A percentile compares a stretch with the other conserved stretches of the same genome.
Evolutionary conservation across 2,888 invertebrate species (phyloP).

Genomic region (Acanthosoma haemorrhoidale): DNA sequence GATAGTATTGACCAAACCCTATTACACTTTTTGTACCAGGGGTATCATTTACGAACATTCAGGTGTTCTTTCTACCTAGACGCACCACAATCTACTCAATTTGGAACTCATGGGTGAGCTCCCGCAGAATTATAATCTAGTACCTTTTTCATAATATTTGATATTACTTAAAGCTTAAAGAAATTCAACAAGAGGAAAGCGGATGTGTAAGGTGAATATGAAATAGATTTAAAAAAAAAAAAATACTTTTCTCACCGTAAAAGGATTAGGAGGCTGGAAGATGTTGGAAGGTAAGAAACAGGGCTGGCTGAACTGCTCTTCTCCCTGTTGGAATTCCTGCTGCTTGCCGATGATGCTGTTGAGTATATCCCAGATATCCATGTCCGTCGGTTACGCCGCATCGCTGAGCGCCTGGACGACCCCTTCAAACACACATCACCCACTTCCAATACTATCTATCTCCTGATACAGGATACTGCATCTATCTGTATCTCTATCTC

Average conservation of each 20-base stretch:
- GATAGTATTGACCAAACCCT: too few relatives aligned
- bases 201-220: background rate
- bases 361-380: conserved; percentile 59
- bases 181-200: background rate
- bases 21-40: too few relatives aligned
- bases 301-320: background rate
- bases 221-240: background rate
- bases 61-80: too few relatives aligned
- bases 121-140: too few relatives aligned
- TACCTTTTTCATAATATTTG: too few relatives aligned
- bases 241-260: background rate
- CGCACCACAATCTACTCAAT: too few relatives aligned
- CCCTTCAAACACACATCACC: background rate
- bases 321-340: conserved; percentile 2
- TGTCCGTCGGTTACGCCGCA: conserved; percentile 20
- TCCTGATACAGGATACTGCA: background rate
- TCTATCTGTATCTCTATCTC: background rate
- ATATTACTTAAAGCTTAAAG: too few relatives aligned
- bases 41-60: too few relatives aligned
- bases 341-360: conserved; percentile 56
- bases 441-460: background rate
- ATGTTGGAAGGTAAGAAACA: conserved; percentile 11
- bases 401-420: background rate
- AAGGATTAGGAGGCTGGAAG: conserved; percentile 6
- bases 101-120: too few relatives aligned